Conservation (phyloP, 2,888 invertebrate genomes). For the Caradrina kadenii region DNA sequence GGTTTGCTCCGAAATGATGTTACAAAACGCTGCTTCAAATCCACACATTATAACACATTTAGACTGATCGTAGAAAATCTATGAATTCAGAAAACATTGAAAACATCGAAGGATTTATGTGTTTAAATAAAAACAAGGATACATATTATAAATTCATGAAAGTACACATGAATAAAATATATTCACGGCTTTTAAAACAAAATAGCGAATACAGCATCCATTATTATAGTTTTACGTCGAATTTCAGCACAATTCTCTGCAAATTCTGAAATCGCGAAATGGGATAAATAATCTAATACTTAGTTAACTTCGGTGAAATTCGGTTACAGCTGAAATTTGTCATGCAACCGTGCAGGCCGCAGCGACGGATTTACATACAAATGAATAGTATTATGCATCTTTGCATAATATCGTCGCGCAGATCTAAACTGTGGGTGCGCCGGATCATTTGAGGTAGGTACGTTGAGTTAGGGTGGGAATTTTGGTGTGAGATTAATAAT, state of each 20-base stretch:
- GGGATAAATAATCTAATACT: slow-evolving; percentile 56
- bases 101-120: no score
- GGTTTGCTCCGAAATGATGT: no score
- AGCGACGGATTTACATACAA: slow-evolving; percentile 59
- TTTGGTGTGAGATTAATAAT: slow-evolving; percentile 12
- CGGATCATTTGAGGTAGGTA: slow-evolving; percentile 35
- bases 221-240: neutral
- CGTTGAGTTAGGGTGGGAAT: slow-evolving; percentile 8
- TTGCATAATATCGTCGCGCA: slow-evolving; percentile 55
- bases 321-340: slow-evolving; percentile 57
- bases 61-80: no score
- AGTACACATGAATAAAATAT: no score
- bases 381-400: slow-evolving; percentile 64
- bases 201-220: neutral
- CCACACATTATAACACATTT: no score
- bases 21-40: no score
- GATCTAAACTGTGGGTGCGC: slow-evolving; percentile 16
- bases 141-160: no score
- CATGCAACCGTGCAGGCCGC: slow-evolving; percentile 58
- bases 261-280: neutral
- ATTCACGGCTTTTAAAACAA: neutral
- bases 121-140: no score
- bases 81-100: no score
- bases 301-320: slow-evolving; percentile 52
- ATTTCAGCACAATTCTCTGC: neutral